Evolutionary conservation across 1,140 invertebrate genomes (phyloP).

Genomic region (Portunus trituberculatus): DNA sequence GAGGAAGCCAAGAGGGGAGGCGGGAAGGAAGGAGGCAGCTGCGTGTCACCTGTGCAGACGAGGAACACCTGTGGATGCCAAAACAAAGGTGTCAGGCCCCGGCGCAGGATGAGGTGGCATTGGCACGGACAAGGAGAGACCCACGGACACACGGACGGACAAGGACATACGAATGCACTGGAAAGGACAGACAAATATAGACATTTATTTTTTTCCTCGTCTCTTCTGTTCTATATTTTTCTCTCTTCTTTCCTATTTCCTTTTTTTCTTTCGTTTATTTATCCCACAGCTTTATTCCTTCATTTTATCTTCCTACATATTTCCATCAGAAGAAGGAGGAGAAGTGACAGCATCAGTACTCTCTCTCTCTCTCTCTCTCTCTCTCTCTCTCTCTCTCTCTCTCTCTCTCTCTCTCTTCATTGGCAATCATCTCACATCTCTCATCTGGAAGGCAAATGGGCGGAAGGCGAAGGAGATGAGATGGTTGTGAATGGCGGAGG

Average conservation of each 20-base stretch:
- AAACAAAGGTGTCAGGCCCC: background rate
- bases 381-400: slow-evolving; percentile 7
- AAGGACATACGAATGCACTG: too few relatives aligned
- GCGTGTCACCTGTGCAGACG: background rate
- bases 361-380: slow-evolving; percentile 7
- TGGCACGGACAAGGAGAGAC: background rate
- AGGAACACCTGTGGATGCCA: background rate
- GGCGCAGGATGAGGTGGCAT: background rate
- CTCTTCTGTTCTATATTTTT: background rate
- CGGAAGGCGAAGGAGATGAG: background rate
- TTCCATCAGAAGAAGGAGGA: too few relatives aligned
- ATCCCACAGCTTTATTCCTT: background rate
- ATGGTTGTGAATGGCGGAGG: background rate
- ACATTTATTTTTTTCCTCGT: background rate
- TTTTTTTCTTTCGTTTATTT: background rate
- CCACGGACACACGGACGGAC: background rate
- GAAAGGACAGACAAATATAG: too few relatives aligned
- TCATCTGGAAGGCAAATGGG: background rate
- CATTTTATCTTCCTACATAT: too few relatives aligned
- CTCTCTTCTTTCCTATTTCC: background rate
- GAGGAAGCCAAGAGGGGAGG: background rate
- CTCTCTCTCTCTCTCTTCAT: background rate
- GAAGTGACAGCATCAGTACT: background rate
- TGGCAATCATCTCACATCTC: background rate
- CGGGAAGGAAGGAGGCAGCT: background rate